phyloP scores from a whole-genome alignment of 2,888 invertebrate species.

The Nasonia oneida region DNA sequence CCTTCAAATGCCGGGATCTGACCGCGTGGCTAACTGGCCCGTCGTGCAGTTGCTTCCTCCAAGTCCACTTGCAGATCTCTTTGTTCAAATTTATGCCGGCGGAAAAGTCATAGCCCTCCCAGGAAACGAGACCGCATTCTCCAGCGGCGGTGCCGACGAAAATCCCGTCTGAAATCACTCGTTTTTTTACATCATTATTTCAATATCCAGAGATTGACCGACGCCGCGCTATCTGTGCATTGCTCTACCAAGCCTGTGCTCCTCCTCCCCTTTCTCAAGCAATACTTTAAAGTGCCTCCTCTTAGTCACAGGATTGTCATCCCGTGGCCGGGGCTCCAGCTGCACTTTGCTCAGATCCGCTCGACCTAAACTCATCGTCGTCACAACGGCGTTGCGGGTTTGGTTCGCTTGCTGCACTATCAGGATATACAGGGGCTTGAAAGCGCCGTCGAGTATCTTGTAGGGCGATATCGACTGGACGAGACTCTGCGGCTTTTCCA shows the following conservation, averaged over 20 bases:
- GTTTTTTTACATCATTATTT: no score
- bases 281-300: slow-evolving; percentile 65
- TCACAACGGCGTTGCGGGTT: slow-evolving; percentile 78
- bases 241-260: background rate
- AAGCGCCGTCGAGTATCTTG: slow-evolving; percentile 82
- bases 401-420: slow-evolving; percentile 80
- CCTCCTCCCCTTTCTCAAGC: background rate
- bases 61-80: slow-evolving; percentile 80
- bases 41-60: slow-evolving; percentile 83
- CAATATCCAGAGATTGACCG: no score
- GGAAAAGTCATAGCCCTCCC: slow-evolving; percentile 86
- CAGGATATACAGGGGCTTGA: slow-evolving; percentile 84
- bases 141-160: slow-evolving; percentile 75
- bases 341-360: slow-evolving; percentile 70
- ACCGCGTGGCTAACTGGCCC: slow-evolving; percentile 84
- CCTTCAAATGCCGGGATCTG: slow-evolving; percentile 83
- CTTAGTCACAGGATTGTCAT: slow-evolving; percentile 62
- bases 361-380: slow-evolving; percentile 78
- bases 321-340: slow-evolving; percentile 56
- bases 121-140: slow-evolving; percentile 80
- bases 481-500: slow-evolving; percentile 81
- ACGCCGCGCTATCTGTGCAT: background rate
- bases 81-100: slow-evolving; percentile 83
- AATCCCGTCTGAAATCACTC: slow-evolving; percentile 60
- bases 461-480: slow-evolving; percentile 83